Conservation (phyloP, 2,888 invertebrate species). For the Octonoba sinensis region DNA sequence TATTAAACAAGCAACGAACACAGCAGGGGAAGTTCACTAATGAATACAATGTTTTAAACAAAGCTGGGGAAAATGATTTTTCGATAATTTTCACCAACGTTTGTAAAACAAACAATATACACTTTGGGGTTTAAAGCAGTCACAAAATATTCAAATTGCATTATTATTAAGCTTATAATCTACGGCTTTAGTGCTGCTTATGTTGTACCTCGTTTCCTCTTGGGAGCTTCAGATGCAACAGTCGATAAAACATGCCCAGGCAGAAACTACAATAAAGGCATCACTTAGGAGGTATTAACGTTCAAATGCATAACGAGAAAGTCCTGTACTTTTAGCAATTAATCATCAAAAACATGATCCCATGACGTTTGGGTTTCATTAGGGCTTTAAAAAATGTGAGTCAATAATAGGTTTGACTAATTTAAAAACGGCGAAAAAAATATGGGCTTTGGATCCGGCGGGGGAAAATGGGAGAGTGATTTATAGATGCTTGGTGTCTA, state of each 20-base stretch:
- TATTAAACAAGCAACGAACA: slow-evolving; percentile 31
- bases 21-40: slow-evolving; percentile 26
- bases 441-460: neutral
- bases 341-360: slow-evolving; percentile 14
- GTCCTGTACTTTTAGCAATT: slow-evolving; percentile 5
- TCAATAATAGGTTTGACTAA: too few species aligned
- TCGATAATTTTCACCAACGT: slow-evolving; percentile 46
- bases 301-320: neutral
- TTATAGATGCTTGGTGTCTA: too few species aligned
- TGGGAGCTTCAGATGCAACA: neutral
- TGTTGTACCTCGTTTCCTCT: neutral
- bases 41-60: slow-evolving; percentile 49
- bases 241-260: slow-evolving; percentile 1
- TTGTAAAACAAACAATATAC: slow-evolving; percentile 45
- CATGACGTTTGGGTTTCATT: slow-evolving; percentile 7
- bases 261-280: neutral
- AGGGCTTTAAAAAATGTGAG: neutral
- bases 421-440: neutral
- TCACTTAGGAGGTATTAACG: slow-evolving; percentile 8
- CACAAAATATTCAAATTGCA: slow-evolving; percentile 39
- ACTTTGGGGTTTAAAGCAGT: slow-evolving; percentile 22
- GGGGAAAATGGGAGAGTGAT: too few species aligned
- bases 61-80: slow-evolving; percentile 53
- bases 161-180: slow-evolving; percentile 41
- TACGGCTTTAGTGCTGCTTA: slow-evolving; percentile 11